Evolutionary conservation across 2,113 vertebrate species (phyloP), one percentile per base, ranked within the genome.

Genomic region (Anarrhichthys ocellatus): DNA sequence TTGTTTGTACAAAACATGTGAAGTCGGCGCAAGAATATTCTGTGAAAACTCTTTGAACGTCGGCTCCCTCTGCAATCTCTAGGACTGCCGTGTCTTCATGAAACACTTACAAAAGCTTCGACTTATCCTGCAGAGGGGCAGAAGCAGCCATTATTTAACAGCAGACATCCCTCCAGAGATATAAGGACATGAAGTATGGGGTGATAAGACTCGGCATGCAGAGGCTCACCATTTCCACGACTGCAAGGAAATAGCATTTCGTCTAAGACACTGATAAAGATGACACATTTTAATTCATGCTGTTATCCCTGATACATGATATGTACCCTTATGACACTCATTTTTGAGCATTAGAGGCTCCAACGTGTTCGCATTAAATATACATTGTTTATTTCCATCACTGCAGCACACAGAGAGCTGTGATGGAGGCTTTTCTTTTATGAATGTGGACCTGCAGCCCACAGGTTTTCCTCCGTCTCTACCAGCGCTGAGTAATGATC

Each of bases 401-500:
- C 42, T 1, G 32, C 69, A 50, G 74, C 58, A 61, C 44, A 69
- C 40, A 18, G 38, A 70, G 48, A 22, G 65, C 59, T 18, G 5
- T 38, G 77, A 81, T 62, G 62, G 44, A 77, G 71, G 66, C 48
- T 82, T 82, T 85, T 44, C 67, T 52, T 22, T 44, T 14, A 44
- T 78, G 70, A 71, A 73, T 38, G 36, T 36, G 42, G 15, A 32
- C n/a, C 48, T 63, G 69, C 61, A 50, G 66, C 76, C 24, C 27
- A n/a, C 78, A 68, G 77, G 67, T 82, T 82, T 69, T 56, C 69
- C 75, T 68, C 74, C 22, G 46, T 84, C 64, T 75, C 70, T 58
- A 67, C 71, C 75, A 80, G 76, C 27, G 2, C 86, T 86, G 86
- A 84, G 80, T 91, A 83, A 91, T 90, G 86, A 88, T 89, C 82